phyloP scores from a whole-genome alignment of 2,888 invertebrate genomes.

The Crocallis elinguaria region DNA sequence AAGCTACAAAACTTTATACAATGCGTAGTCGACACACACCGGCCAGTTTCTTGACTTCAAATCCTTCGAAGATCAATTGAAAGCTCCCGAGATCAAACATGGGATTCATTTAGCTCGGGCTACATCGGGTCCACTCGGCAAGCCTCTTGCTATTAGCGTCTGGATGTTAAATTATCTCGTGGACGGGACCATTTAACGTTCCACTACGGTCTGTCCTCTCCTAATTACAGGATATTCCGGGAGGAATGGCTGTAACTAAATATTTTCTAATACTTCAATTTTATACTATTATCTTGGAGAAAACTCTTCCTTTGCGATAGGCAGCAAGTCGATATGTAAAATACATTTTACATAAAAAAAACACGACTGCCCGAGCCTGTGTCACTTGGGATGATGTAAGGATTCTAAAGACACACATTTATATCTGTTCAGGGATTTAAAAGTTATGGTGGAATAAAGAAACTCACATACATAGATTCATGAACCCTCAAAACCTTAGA shows the following conservation, averaged over 20 bases:
- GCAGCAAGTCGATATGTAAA: too few relatives aligned
- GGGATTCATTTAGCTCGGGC: slow-evolving; percentile 1
- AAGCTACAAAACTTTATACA: neutral
- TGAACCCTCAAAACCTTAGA: too few relatives aligned
- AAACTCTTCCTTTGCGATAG: too few relatives aligned
- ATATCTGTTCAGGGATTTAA: too few relatives aligned
- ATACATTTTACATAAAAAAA: too few relatives aligned
- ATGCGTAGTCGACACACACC: neutral
- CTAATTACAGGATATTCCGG: slow-evolving; percentile 15
- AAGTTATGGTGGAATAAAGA: too few relatives aligned
- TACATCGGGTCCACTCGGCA: slow-evolving; percentile 24
- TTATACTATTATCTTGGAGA: too few relatives aligned
- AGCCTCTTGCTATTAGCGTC: slow-evolving; percentile 40
- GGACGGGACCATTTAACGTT: slow-evolving; percentile 43
- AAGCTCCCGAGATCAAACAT: neutral
- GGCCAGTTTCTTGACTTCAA: neutral
- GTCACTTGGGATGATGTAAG: too few relatives aligned
- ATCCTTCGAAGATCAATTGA: neutral
- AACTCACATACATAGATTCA: too few relatives aligned
- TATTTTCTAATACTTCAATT: too few relatives aligned
- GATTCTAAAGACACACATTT: too few relatives aligned
- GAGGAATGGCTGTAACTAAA: neutral
- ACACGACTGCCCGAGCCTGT: too few relatives aligned
- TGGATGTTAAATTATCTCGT: slow-evolving; percentile 44
- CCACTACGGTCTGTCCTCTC: slow-evolving; percentile 29